Evolutionary conservation across 1,140 invertebrate genomes (phyloP).

Genomic region (Geopemphigus sp.): DNA sequence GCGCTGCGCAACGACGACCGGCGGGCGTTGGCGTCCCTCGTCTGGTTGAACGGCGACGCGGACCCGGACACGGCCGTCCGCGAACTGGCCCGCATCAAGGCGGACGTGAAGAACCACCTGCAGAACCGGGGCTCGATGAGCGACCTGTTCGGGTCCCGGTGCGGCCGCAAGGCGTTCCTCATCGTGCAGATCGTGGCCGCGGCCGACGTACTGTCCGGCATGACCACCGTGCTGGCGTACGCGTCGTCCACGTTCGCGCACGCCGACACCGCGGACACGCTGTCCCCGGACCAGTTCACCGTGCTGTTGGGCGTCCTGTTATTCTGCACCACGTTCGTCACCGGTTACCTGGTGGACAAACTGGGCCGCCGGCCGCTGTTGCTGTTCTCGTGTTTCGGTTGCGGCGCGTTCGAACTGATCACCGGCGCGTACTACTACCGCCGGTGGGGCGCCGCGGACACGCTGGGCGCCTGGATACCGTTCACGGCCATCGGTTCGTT

Average conservation of each 20-base stretch:
- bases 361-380: slow-evolving; percentile 60
- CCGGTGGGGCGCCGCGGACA: background rate
- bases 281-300: slow-evolving; percentile 52
- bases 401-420: slow-evolving; percentile 46
- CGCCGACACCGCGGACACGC: slow-evolving; percentile 10
- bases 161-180: slow-evolving; percentile 51
- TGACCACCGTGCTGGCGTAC: slow-evolving; percentile 52
- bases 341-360: slow-evolving; percentile 57
- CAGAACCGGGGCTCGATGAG: slow-evolving; percentile 30
- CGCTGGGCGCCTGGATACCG: slow-evolving; percentile 48
- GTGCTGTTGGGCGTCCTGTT: slow-evolving; percentile 52
- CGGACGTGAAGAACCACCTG: slow-evolving; percentile 51
- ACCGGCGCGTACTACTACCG: slow-evolving; percentile 51
- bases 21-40: slow-evolving; percentile 65
- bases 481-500: slow-evolving; percentile 49
- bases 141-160: slow-evolving; percentile 50
- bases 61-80: slow-evolving; percentile 45
- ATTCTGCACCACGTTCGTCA: slow-evolving; percentile 57
- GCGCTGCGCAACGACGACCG: slow-evolving; percentile 62
- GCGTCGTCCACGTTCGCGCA: slow-evolving; percentile 51
- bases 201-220: slow-evolving; percentile 52
- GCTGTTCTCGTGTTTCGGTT: slow-evolving; percentile 56
- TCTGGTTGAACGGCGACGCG: slow-evolving; percentile 62
- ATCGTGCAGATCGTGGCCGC: slow-evolving; percentile 52
- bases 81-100: slow-evolving; percentile 51